These are phyloP conservation scores for Oophaga pumilio DNA, from an alignment of 2,113 vertebrate genomes.

Conservation along the genomic window DNA sequence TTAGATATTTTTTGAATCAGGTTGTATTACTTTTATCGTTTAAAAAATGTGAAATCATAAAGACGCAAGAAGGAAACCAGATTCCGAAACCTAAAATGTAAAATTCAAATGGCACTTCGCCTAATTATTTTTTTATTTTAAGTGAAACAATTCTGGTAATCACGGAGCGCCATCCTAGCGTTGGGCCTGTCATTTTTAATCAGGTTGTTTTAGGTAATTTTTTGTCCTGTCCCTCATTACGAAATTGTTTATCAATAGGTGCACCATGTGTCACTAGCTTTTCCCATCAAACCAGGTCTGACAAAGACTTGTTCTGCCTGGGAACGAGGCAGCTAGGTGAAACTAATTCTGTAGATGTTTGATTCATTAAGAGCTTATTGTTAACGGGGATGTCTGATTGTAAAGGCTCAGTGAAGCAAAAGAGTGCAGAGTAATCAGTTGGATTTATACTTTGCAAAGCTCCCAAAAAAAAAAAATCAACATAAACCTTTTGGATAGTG, in stretches of 20 bases:
- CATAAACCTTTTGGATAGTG: conserved; percentile 83
- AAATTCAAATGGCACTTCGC: conserved; percentile 61
- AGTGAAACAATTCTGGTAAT: conserved; percentile 70
- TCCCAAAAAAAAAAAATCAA: conserved; percentile 77
- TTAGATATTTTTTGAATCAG: neutral
- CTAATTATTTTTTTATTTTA: conserved; percentile 68
- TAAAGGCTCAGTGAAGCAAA: conserved; percentile 98
- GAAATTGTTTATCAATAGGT: conserved; percentile 98
- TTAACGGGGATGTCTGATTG: conserved; percentile 97
- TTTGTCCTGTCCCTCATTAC: conserved; percentile 90
- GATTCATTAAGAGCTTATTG: conserved; percentile 99
- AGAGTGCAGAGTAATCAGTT: conserved; percentile 97
- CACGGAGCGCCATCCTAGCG: conserved; percentile 66
- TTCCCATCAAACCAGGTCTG: conserved; percentile 97
- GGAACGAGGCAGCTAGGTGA: conserved; percentile 99
- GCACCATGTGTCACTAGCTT: conserved; percentile 97
- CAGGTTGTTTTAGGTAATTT: conserved; percentile 85
- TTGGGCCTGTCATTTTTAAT: conserved; percentile 78
- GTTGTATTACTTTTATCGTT: neutral
- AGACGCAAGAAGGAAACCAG: no score
- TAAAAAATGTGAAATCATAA: neutral
- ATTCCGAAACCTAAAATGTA: neutral
- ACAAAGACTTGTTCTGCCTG: conserved; percentile 95
- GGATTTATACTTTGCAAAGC: conserved; percentile 95
- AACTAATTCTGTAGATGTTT: conserved; percentile 99